phyloP scores from a whole-genome alignment of 1,140 invertebrate species.

The Ruditapes philippinarum region DNA sequence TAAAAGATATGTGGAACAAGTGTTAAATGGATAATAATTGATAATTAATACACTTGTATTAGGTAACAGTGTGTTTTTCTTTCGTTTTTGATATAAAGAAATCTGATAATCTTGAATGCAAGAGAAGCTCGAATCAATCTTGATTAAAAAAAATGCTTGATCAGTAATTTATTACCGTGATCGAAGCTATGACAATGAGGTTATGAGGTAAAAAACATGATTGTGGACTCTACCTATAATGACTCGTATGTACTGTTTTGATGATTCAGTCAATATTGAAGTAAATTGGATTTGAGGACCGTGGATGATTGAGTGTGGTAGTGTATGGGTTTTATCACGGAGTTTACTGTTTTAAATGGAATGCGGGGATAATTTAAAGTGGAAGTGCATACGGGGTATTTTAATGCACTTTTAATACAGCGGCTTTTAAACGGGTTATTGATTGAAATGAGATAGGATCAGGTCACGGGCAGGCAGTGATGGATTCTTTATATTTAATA shows the following conservation, averaged over 20 bases:
- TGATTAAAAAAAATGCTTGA: conserved; percentile 17
- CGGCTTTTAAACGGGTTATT: not conserved
- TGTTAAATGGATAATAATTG: not conserved
- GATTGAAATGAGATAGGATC: not conserved
- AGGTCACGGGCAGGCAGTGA: no score
- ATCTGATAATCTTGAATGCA: not conserved
- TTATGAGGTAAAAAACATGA: not conserved
- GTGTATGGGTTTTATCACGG: not conserved
- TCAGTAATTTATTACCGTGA: not conserved
- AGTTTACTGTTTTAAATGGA: conserved; percentile 45
- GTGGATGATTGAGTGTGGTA: not conserved
- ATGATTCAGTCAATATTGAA: conserved; percentile 10
- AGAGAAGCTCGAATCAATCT: not conserved
- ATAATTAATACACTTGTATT: conserved; percentile 19
- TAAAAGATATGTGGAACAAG: not conserved
- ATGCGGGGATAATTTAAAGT: not conserved
- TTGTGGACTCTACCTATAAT: not conserved
- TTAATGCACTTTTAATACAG: conserved; percentile 36
- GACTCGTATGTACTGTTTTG: not conserved
- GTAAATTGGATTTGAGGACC: conserved; percentile 6
- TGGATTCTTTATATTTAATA: no score
- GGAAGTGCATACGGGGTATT: conserved; percentile 9
- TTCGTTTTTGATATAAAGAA: not conserved
- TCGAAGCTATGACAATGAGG: not conserved
- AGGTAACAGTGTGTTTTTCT: not conserved